Percentiles rank a stretch among this genome's conserved stretches.
Evolutionary conservation across 2,888 invertebrate species (phyloP).

Genomic region (Heliothis peltigera): DNA sequence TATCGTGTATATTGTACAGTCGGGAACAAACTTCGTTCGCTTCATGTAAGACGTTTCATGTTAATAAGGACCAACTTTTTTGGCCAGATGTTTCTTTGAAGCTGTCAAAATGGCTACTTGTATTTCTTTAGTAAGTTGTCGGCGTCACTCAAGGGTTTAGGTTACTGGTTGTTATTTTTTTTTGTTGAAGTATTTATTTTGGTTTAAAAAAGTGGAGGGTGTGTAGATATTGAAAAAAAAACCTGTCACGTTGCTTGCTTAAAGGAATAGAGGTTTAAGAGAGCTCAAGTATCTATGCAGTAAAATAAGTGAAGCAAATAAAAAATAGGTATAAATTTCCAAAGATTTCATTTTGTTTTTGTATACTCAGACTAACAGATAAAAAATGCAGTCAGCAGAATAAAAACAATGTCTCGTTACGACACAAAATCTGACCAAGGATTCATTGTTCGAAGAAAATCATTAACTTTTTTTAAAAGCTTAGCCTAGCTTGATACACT

Average conservation of each 20-base stretch:
- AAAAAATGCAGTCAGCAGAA: too few species aligned
- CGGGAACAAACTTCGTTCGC: constrained; percentile 57
- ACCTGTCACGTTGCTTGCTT: neutral
- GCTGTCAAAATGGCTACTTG: constrained; percentile 38
- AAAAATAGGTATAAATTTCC: neutral
- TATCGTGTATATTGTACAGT: constrained; percentile 74
- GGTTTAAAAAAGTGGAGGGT: constrained; percentile 7
- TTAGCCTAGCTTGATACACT: too few species aligned
- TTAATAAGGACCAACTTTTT: constrained; percentile 45
- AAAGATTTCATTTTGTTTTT: too few species aligned
- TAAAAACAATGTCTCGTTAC: too few species aligned
- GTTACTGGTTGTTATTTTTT: constrained; percentile 29
- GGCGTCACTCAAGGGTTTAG: constrained; percentile 17
- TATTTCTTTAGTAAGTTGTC: constrained; percentile 32
- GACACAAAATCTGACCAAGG: too few species aligned
- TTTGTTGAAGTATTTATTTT: constrained; percentile 19
- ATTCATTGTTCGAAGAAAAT: too few species aligned
- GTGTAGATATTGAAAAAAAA: neutral
- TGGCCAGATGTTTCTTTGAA: constrained; percentile 28
- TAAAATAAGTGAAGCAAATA: neutral
- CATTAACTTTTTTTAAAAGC: too few species aligned
- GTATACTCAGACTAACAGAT: too few species aligned
- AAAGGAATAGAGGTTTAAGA: neutral
- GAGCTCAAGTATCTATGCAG: too few species aligned
- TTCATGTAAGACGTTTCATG: constrained; percentile 54